These are phyloP conservation scores for Centropus bengalensis DNA, from an alignment of 2,113 vertebrate species.

Conservation along the genomic window DNA sequence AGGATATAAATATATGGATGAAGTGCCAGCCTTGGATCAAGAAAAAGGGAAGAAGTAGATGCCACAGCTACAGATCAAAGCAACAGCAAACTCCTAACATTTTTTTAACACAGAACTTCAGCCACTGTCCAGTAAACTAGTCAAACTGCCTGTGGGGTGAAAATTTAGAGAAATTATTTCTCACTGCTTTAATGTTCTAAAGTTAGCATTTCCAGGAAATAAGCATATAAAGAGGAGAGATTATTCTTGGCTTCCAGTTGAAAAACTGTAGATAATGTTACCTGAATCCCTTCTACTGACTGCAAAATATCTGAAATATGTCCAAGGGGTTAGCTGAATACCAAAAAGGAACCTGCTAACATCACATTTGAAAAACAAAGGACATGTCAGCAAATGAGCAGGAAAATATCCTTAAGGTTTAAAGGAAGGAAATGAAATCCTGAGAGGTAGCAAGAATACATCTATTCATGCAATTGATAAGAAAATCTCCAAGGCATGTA, in stretches of 20 bases:
- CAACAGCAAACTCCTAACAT: not conserved
- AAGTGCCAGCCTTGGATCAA: slow-evolving; percentile 13
- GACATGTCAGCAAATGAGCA: slow-evolving; percentile 37
- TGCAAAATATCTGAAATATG: slow-evolving; percentile 1
- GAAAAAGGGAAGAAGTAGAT: slow-evolving; percentile 13
- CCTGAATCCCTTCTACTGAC: not conserved
- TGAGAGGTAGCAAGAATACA: not conserved
- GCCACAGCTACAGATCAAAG: slow-evolving; percentile 30
- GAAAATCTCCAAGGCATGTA: slow-evolving; percentile 53
- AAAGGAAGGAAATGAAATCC: slow-evolving; percentile 36
- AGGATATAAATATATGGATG: slow-evolving; percentile 44
- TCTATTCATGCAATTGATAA: slow-evolving; percentile 15
- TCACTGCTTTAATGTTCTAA: not conserved
- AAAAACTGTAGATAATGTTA: not conserved
- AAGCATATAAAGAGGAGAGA: not conserved
- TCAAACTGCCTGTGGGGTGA: not conserved
- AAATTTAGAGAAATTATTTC: not conserved
- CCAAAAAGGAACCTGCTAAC: not conserved
- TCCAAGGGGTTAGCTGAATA: not conserved
- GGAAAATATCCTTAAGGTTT: slow-evolving; percentile 54
- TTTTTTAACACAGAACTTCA: not conserved
- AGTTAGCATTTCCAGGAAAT: slow-evolving; percentile 18
- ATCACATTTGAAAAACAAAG: slow-evolving; percentile 32
- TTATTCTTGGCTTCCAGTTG: not conserved
- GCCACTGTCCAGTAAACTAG: not conserved